Evolutionary conservation across 2,888 invertebrate genomes (phyloP), one percentile per base, ranked within the genome.

Genomic region (Odontocolon sp.): DNA sequence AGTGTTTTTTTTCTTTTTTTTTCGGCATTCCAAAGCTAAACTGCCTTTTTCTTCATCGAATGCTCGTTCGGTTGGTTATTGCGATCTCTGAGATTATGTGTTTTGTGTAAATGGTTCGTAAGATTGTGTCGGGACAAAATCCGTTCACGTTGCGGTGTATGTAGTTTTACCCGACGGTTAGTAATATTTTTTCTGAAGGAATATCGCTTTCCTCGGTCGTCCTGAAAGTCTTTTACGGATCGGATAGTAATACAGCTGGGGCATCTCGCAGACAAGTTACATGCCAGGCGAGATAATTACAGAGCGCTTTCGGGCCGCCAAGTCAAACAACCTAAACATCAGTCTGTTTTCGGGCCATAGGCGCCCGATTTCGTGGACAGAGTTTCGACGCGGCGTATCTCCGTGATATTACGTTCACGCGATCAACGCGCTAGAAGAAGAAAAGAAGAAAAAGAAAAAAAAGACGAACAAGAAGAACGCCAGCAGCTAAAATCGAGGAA

Each of bases 301-400:
- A 89, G 87, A 88, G 89, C 88, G 87, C 88, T 84, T 77, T 85
- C 81, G 83, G 85, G 81, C 88, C 89, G 89, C 88, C 87, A 89
- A 89, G 88, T 89, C 89, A 89, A 89, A 89, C 89, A 89, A 89
- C 88, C 88, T 88, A 88, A 89, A 87, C 88, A 88, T 87, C 88
- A 83, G 84, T 75, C 81, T 80, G 81, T 81, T 73, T 77, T n/a
- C n/a, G n/a, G 75, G 66, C 70, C 79, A 79, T 80, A 76, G 82
- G 81, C 80, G 77, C 59, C 78, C 72, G 77, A 79, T 79, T 79
- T 73, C 80, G 79, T 79, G 77, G 77, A 80, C 80, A 67, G 66
- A 71, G 73, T 66, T 72, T 68, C 77, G 45, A 68, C 64, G 54
- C 56, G 36, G 31, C 54, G 66, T 57, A 33, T 61, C 18, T 16